phyloP scores from a whole-genome alignment of 2,113 vertebrate species.

The Sarotherodon lohbergeri region DNA sequence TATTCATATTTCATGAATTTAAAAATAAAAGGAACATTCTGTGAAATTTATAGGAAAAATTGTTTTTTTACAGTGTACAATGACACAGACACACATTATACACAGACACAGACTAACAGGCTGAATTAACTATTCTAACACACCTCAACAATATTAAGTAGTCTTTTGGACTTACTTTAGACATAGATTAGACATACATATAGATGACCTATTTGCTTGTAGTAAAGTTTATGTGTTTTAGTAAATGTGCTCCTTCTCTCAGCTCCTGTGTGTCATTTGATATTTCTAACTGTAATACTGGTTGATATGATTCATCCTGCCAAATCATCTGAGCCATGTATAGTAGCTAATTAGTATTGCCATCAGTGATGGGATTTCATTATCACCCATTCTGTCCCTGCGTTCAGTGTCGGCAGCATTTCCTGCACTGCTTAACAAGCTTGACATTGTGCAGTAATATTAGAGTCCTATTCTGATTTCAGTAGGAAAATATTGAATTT shows the following conservation, averaged over 20 bases:
- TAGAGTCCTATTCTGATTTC: neutral
- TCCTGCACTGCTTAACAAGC: neutral
- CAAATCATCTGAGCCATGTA: neutral
- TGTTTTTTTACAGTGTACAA: neutral
- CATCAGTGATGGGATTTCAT: neutral
- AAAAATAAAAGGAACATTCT: neutral
- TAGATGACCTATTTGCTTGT: neutral
- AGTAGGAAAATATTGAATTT: neutral
- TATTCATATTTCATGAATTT: neutral
- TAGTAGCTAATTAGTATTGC: neutral
- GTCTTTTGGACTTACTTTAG: neutral
- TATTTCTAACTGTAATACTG: neutral
- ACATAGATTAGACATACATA: neutral
- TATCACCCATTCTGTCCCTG: neutral
- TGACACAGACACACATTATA: neutral
- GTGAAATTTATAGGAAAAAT: neutral
- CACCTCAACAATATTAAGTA: neutral
- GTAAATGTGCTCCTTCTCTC: neutral
- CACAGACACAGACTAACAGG: neutral
- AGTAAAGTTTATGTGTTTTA: neutral
- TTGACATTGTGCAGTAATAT: neutral
- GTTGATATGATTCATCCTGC: neutral
- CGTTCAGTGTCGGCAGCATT: neutral
- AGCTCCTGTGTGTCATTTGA: neutral
- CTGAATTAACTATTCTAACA: neutral